Evolutionary conservation across 2,113 vertebrate species (phyloP).

Genomic region (Vulpes lagopus): DNA sequence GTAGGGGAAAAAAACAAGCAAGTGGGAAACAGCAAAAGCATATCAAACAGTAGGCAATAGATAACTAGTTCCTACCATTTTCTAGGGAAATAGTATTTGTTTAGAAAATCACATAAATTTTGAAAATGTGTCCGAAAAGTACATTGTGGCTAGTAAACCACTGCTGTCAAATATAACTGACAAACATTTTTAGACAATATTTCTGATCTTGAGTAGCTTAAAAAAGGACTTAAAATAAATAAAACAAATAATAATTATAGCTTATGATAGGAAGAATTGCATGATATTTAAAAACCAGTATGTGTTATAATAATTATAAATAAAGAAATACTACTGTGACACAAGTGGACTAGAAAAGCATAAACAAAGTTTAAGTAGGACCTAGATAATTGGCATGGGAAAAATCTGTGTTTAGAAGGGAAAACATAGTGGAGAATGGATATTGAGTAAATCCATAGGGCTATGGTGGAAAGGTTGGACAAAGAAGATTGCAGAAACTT

Average conservation of each 20-base stretch:
- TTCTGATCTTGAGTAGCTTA: background rate
- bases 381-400: background rate
- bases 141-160: background rate
- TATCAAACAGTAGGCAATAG: background rate
- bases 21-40: background rate
- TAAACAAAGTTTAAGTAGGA: background rate
- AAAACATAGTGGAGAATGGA: background rate
- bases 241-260: background rate
- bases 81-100: background rate
- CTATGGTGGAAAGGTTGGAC: background rate
- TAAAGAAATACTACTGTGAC: background rate
- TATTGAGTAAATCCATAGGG: background rate
- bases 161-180: background rate
- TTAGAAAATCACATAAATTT: conserved; percentile 5
- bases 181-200: background rate
- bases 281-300: background rate
- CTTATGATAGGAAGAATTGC: background rate
- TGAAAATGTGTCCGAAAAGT: background rate
- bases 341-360: background rate
- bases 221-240: background rate
- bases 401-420: background rate
- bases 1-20: background rate
- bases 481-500: background rate
- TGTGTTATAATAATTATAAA: background rate
- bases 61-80: background rate